These are phyloP conservation scores for Prionailurus bengalensis DNA, from an alignment of 2,113 vertebrate species.

Conservation along the genomic window DNA sequence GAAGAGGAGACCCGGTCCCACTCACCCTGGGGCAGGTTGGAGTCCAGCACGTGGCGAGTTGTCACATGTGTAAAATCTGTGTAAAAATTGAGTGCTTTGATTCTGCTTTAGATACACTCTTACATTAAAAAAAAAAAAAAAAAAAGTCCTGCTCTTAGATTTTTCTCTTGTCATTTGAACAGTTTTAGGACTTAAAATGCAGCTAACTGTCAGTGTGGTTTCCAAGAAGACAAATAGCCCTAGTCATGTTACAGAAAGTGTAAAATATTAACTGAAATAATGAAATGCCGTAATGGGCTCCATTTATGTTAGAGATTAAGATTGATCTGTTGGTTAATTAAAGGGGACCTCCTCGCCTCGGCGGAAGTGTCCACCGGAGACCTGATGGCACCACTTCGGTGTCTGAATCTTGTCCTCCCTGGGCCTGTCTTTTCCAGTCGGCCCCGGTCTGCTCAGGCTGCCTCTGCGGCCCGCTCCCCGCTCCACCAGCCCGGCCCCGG, in stretches of 20 bases:
- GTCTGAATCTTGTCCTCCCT: neutral
- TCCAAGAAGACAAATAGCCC: neutral
- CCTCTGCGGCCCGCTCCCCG: neutral
- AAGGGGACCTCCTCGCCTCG: neutral
- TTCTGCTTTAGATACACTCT: neutral
- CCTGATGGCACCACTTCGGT: neutral
- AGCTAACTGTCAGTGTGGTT: neutral
- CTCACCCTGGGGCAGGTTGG: conserved; percentile 67
- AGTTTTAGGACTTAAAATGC: neutral
- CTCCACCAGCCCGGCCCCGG: conserved; percentile 49
- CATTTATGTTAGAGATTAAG: neutral
- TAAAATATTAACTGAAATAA: conserved; percentile 6
- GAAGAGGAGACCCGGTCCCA: conserved; percentile 62
- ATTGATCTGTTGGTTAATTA: conserved; percentile 56
- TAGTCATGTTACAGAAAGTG: neutral
- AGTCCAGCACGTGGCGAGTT: neutral
- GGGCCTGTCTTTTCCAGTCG: neutral
- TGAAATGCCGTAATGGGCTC: neutral
- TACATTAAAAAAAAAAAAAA: neutral
- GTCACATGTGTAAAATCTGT: neutral
- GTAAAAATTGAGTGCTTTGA: neutral
- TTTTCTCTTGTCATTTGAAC: conserved; percentile 9
- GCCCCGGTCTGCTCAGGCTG: neutral
- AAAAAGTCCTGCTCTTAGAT: neutral
- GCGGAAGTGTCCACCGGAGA: neutral